phyloP scores from a whole-genome alignment of 2,888 invertebrate genomes.

The Drosophila borborema region DNA sequence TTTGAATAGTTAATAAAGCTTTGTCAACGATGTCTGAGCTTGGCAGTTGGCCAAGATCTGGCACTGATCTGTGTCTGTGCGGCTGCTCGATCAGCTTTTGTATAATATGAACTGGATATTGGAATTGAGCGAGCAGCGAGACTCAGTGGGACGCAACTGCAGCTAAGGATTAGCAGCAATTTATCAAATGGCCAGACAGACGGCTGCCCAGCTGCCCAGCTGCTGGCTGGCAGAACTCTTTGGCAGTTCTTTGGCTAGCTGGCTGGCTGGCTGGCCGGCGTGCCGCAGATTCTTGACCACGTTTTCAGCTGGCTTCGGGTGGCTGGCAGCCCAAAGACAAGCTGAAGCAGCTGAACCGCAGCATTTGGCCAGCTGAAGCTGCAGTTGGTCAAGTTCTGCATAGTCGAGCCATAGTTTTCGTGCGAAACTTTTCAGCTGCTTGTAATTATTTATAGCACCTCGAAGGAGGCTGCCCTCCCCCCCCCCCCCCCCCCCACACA shows the following conservation, averaged over 20 bases:
- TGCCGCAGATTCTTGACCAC: constrained; percentile 57
- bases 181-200: constrained; percentile 44
- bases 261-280: constrained; percentile 28
- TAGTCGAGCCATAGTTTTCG: constrained; percentile 54
- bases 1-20: too few relatives aligned
- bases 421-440: constrained; percentile 65
- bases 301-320: constrained; percentile 32
- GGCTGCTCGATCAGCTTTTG: neutral
- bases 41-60: neutral
- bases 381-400: constrained; percentile 48
- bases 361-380: constrained; percentile 44
- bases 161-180: constrained; percentile 52
- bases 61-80: too few relatives aligned
- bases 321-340: constrained; percentile 44
- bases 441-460: constrained; percentile 76
- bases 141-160: constrained; percentile 33
- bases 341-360: constrained; percentile 49
- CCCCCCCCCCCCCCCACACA: neutral
- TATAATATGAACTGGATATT: neutral
- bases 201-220: neutral
- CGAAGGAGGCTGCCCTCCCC: constrained; percentile 19
- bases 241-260: neutral
- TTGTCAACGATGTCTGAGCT: too few relatives aligned
- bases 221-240: constrained; percentile 9
- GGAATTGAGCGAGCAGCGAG: constrained; percentile 14